Evolutionary conservation across 2,113 vertebrate species (phyloP), one percentile per base, ranked within the genome.

Genomic region (Actenoides hombroni): DNA sequence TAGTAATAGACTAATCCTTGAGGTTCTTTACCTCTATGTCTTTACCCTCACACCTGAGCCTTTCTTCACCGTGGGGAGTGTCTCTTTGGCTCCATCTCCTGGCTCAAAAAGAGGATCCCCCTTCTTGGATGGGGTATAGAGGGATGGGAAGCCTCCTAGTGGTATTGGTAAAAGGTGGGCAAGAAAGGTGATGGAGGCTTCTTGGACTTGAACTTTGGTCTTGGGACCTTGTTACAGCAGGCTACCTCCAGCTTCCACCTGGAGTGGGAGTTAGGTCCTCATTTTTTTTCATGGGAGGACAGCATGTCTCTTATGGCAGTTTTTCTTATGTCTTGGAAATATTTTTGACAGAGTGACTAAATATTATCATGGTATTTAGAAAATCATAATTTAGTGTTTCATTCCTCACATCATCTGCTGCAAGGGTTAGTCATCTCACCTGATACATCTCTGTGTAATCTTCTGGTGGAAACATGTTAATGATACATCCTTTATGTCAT

Each of bases 81-180:
- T 92, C 81, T 91, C 92, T 96, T 93, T 96, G 92, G 91, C 92
- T 95, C 92, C 95, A 96, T 93, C 95, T 96, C 86, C 96, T 95
- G 95, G 91, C 67, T 92, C 63, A 79, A 28, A 87, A 57, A 73
- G 65, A 46, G 46, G 94, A 84, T 91, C 77, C 94, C 71, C 61
- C 42, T 86, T 88, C 31, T 7, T 12, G 28, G 46, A 54, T 44
- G 21, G 51, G 42, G 7, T 60, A 2, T 29, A 44, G 48, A 49
- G 33, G 16, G 28, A 29, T 28, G 40, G 48, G 48, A 82, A 64
- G 24, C 16, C 11, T 57, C 14, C 2, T 2, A 11, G 31, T 70
- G 19, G 4, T 48, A 12, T 25, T 61, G 40, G 39, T 71, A 11
- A 56, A 74, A 81, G 20, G 13, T 67, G 29, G 3, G 4, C 48